These are phyloP conservation scores for Acropora tenuis DNA, from an alignment of 64 coral and sea anemone species.

Conservation along the genomic window DNA sequence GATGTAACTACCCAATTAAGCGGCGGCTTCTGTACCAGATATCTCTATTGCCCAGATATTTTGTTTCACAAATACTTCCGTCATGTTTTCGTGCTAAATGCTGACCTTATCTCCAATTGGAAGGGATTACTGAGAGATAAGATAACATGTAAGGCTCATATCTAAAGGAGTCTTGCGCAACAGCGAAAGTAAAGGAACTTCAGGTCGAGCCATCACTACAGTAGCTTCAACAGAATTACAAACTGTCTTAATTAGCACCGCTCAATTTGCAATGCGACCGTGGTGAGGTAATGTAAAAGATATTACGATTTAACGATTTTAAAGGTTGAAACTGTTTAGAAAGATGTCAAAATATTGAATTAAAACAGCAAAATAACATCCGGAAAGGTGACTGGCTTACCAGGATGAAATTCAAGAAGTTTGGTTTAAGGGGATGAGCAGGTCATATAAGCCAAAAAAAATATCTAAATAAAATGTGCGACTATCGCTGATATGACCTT, in stretches of 20 bases:
- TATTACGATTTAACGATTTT: not conserved
- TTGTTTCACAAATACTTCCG: not conserved
- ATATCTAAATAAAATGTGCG: not conserved
- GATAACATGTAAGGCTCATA: not conserved
- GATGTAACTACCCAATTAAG: not conserved
- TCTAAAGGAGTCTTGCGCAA: not conserved
- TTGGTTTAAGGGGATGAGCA: not conserved
- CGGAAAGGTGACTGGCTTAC: not conserved
- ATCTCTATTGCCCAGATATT: not conserved
- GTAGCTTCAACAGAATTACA: not conserved
- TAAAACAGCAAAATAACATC: not conserved
- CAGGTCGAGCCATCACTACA: not conserved
- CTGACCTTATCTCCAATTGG: not conserved
- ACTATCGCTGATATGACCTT: not conserved
- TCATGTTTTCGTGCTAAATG: slow-evolving; percentile 2
- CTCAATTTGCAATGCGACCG: not conserved
- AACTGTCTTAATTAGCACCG: not conserved
- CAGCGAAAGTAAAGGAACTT: not conserved
- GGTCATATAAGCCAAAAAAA: not conserved
- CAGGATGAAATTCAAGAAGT: not conserved
- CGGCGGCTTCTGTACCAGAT: not conserved
- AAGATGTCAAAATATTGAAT: not conserved
- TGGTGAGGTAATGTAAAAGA: not conserved
- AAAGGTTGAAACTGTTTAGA: not conserved
- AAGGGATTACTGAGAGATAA: slow-evolving; percentile 21